Base-by-base conservation (phyloP, 2,797 vertebrate species). In the Sebastes matsubarae region DNA sequence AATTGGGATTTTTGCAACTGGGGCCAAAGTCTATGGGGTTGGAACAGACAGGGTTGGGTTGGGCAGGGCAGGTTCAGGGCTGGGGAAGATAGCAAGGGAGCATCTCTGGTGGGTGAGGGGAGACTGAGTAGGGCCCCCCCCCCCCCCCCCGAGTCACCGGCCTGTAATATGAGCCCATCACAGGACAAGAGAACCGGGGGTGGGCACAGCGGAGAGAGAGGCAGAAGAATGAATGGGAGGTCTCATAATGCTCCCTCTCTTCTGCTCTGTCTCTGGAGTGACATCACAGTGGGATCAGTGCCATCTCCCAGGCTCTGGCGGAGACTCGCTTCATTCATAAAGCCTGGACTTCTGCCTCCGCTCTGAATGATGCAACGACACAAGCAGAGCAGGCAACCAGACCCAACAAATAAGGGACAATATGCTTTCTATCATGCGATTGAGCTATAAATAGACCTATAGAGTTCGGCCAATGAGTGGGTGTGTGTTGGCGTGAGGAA, bases 311-410 rank as follows among this genome's bases (percentile, higher is more conserved):
- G 91, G 90, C 93, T 93, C 92, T 90, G 87, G 84, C 87, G 75
- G 88, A 92, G 91, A 93, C 88, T 93, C 73, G 42, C 71, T 94
- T 95, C 94, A 96, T 96, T 96, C 95, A 95, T 94, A 94, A 95
- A 94, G 90, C 85, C 88, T 79, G 75, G 84, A 86, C 92, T 82
- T 69, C 86, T 83, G 89, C 90, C 88, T 90, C 90, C 76, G 75
- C 89, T 88, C 88, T 80, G 77, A 91, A 87, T 93, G 94, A 94
- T 96, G 94, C 94, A 95, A 95, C 74, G 83, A 87, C 86, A 90
- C 68, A 58, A 88, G 80, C 72, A 74, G 69, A 88, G 88, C 88
- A 88, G 90, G 92, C 91, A 93, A 94, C 85, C 89, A 92, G 93
- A 87, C 89, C 80, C 69, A 68, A 79, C 84, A 90, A 93, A 90